A percentile compares a stretch with the other conserved stretches of the same genome.
These are phyloP conservation scores for Reinhardtius hippoglossoides DNA, from an alignment of 2,113 vertebrate species.

Conservation along the genomic window DNA sequence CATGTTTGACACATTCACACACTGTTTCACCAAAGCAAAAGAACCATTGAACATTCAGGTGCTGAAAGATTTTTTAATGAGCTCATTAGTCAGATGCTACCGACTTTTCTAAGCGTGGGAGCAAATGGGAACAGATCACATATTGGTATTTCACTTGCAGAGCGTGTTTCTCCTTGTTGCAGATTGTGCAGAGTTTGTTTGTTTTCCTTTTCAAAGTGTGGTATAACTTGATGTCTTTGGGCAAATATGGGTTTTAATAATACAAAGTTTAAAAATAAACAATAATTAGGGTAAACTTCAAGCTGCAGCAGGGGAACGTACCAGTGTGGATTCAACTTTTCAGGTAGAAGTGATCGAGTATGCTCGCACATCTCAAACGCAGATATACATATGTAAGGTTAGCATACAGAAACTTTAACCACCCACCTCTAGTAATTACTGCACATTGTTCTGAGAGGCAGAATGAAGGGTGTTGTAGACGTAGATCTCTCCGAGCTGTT, in stretches of 20 bases:
- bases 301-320: conserved; percentile 19
- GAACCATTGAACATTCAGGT: conserved; percentile 19
- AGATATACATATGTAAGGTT: neutral
- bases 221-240: conserved; percentile 7
- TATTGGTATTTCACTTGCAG: conserved; percentile 18
- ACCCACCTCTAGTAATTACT: conserved; percentile 36
- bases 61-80: conserved; percentile 41
- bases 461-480: neutral
- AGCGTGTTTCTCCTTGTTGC: neutral
- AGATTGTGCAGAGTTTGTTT: neutral
- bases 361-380: neutral
- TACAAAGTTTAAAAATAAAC: conserved; percentile 60
- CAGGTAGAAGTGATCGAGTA: conserved; percentile 7
- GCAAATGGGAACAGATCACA: conserved; percentile 23
- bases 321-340: conserved; percentile 13
- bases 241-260: conserved; percentile 25
- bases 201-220: neutral
- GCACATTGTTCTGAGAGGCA: neutral
- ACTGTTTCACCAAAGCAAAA: neutral
- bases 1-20: neutral
- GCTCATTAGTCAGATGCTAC: conserved; percentile 52
- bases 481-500: too few species aligned
- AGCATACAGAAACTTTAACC: conserved; percentile 15
- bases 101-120: conserved; percentile 7
- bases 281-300: conserved; percentile 42